Base-by-base conservation (phyloP, 2,797 vertebrate species). In the Falco berigora region DNA sequence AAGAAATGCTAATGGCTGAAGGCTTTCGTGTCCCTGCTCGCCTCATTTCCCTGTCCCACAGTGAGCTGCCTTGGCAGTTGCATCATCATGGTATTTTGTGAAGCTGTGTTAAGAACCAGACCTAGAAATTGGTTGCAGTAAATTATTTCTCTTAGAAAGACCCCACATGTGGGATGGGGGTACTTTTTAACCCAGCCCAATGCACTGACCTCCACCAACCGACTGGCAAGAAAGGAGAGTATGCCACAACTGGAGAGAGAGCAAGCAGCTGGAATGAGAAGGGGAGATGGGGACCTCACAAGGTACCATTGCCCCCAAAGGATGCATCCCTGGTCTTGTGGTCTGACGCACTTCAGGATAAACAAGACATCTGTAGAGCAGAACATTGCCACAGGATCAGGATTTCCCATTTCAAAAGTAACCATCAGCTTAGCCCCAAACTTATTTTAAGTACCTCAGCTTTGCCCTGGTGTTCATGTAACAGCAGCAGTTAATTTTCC, bases 401-500 rank as follows among this genome's bases (percentile, higher is more conserved):
- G 68, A 89, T 92, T 95, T 94, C 69, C 62, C 34, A 40, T 88
- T 94, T 95, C 76, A 92, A 94, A 97, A 83, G 66, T 63, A 94
- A 78, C 86, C 19, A 2, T 72, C 90, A 91, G 72, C 58, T 94
- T 86, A 96, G 81, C n/a, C 52, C 50, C 44, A 61, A 61, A 83
- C 95, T 92, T 90, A 90, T 94, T 96, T 90, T 91, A 83, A 91
- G 86, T 80, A 84, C 50, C 62, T 88, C 69, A 69, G 81, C 58
- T 93, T 95, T 90, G 58, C 84, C 84, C 75, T 85, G 56, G 86
- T 64, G 64, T 93, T 95, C 91, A 36, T 78, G 75, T 81, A 93
- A 86, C 78, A 93, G 93, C 52, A 93, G 93, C 66, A 96, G 96
- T 93, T 96, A 93, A 96, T 97, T 95, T 97, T 92, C 86, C 28